Base-by-base conservation (phyloP, 2,888 invertebrate genomes). In the Pelosia muscerda region DNA sequence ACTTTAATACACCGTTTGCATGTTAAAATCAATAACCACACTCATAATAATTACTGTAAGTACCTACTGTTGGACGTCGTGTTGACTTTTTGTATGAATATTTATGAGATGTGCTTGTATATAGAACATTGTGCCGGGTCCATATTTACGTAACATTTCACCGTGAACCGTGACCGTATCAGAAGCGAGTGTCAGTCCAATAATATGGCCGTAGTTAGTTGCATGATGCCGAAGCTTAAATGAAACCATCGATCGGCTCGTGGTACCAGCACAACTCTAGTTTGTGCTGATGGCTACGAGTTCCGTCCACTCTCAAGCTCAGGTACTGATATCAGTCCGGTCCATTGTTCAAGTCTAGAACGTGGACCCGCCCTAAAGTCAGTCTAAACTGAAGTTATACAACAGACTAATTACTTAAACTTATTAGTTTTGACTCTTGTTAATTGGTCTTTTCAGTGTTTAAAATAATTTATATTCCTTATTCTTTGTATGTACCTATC, bases 21-120 rank as follows among this genome's bases (percentile, higher is more conserved):
- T 19, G 60, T 66, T 66, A 60, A 53, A 74, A 72, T 78, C 60
- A 42, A 60, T 74, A 76, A 55, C 55, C 28, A 22, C 69, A 74
- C 49, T 49, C 57, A 19, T 60, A 54, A 60, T 64, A 59, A 53
- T 55, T 57, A 65, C 66, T 66, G 68, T 72, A 55, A 69, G 69
- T 70, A 78, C 68, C 71, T 25, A 74, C 70, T 60, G 62, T 63
- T 25, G 15, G 19, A 49, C 19, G 70, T 25, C 74, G 60, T 68
- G 63, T 69, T 64, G 19, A 31, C 31, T 53, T 58, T 15, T 64
- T 28, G 11, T 11, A 65, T 65, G 59, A 60, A 54, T 65, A 65
- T 65, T 58, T 23, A 65, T 74, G 65, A 73, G 62, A 9, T 59
- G 75, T 26, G 78, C 66, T 69, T 73, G 71, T 63, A 31, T 19